phyloP scores from a whole-genome alignment of 2,113 vertebrate species.

The Sitta europaea region DNA sequence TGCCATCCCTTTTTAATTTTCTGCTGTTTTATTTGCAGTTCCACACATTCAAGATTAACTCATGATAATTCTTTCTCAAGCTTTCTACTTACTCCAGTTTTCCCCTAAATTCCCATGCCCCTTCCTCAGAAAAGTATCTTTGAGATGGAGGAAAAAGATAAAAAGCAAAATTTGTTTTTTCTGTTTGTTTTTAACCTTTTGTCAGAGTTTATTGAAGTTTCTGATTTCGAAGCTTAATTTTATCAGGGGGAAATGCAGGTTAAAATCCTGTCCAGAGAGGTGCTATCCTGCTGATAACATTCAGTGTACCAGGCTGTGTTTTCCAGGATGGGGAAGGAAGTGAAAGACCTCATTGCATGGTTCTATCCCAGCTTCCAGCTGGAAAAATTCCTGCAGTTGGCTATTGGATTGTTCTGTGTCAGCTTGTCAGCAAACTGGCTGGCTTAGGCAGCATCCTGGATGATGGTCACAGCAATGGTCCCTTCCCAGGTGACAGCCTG shows the following conservation, averaged over 20 bases:
- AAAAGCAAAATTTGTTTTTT: no score
- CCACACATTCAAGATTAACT: neutral
- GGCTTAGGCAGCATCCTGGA: neutral
- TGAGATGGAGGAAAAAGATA: neutral
- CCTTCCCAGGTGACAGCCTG: neutral
- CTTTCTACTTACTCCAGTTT: neutral
- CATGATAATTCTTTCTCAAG: neutral
- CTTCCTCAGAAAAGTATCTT: neutral
- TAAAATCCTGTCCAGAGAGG: neutral
- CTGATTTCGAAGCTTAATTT: neutral
- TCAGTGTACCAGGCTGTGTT: neutral
- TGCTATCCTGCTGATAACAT: accelerated
- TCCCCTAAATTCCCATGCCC: neutral
- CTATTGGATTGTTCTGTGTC: neutral
- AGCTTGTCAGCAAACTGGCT: neutral
- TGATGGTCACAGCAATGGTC: neutral
- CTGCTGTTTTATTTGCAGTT: neutral
- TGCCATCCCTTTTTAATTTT: neutral
- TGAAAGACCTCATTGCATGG: neutral
- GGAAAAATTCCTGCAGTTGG: neutral
- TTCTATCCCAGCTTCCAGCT: neutral
- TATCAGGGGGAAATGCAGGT: neutral
- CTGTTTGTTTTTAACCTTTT: neutral
- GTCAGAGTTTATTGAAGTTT: neutral
- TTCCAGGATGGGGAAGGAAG: neutral